Base-by-base conservation (phyloP, 2,797 vertebrate species). In the Acanthornis magna region DNA sequence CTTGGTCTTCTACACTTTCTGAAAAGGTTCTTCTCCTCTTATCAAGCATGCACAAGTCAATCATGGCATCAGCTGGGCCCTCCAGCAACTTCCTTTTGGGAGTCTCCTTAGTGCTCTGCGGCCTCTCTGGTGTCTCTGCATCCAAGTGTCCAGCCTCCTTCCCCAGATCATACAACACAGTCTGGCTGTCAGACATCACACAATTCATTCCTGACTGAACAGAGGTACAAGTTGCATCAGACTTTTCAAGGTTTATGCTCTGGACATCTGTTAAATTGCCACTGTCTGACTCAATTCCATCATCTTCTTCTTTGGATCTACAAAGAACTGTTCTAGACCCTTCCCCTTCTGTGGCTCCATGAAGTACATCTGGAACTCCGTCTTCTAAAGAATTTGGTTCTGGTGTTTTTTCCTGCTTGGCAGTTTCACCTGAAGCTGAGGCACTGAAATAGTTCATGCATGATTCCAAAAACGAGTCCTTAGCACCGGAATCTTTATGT, bases 1-100 rank as follows among this genome's bases (percentile, higher is more conserved):
- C 93, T 60, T 95, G 66, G 5, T 95, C 91, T 55, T 85, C 91
- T 23, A 20, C 55, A 97, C 96, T 65, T 95, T 75, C 53, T 16
- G 86, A 30, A 96, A 96, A 91, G 97, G 88, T 88, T 96, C 96
- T 98, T 97, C 98, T 72, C 98, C 98, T 91, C 97, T 98, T 98
- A 95, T 94, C 88, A 95, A 97, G 91, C 95, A 82, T 9, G 2
- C 65, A 65, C 13, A 87, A 66, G 75, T 97, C 97, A 48, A 14
- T 21, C 7, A 27, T 53, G 54, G 57, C 48, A 76, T 97, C 96
- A 84, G 70, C 79, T 21, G 80, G n/a, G 48, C 83, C 54, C 8
- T 97, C 97, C 48, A 93, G 70, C 11, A 48, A 63, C 94, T 97
- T 97, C 89, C 97, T 97, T 96, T 98, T 97, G 42, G 94, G 92